Base-by-base conservation (phyloP, 2,113 vertebrate species). In the Recurvirostra avosetta region DNA sequence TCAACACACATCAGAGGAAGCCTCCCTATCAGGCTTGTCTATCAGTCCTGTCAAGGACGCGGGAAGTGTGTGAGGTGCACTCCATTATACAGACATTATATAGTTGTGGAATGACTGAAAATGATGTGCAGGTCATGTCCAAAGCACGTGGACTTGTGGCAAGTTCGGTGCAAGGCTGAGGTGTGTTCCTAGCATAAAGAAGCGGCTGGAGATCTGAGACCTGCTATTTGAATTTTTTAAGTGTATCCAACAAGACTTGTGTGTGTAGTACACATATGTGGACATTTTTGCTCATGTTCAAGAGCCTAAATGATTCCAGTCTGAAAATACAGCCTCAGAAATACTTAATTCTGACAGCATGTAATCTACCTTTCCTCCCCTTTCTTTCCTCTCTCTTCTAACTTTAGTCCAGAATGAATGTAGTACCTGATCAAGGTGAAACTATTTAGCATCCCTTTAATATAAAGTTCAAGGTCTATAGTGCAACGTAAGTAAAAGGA, bases 11-110 rank as follows among this genome's bases (percentile, higher is more conserved):
- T 25, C 22, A 50, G 49, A 50, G 49, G 49, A 50, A 25, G 23
- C 49, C 49, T 50, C 49, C 11, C 15, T 40, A 8, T 80, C 47
- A 68, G 29, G 34, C 26, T 41, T 65, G 32, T 36, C 18, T 65
- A 0, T 86, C 50, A 38, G 21, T 56, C 36, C 38, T 62, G 9
- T 45, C 38, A 55, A 72, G 38, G 38, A 74, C 53, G 21, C 0
- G 1, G 12, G 30, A 82, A 55, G 11, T 16, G 32, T 29, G 34
- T 25, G 63, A 56, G 18, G 53, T 13, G 50, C 13, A 8, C 36
- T 32, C 19, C 0, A 0, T 61, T 77, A 21, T 5, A 4, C 19
- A 56, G 53, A 23, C 19, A 5, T 10, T n/a, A 12, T 18, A 3
- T 2, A 40, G 49, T 36, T 49, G 29, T 9, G 29, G 55, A 41